A percentile compares a stretch with the other conserved stretches of the same genome.
Conservation (phyloP, 2,888 invertebrate genomes). For the Netelia melanura region DNA sequence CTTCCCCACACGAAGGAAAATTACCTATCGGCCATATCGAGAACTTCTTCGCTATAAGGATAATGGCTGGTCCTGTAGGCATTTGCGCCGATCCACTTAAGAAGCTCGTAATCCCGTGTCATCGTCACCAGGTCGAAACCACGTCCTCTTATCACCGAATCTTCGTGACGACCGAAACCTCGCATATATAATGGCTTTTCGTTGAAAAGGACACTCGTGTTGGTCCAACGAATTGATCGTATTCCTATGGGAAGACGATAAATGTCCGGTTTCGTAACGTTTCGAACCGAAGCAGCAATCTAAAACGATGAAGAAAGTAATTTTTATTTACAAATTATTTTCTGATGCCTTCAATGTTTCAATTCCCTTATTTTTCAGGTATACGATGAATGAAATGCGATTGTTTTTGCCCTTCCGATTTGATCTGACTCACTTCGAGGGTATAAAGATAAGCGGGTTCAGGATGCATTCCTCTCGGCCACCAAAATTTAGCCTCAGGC, state of each 20-base stretch:
- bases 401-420: constrained; percentile 1
- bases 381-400: neutral
- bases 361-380: constrained; percentile 14
- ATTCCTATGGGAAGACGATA: constrained; percentile 95
- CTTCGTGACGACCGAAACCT: constrained; percentile 98
- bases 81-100: constrained; percentile 98
- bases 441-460: constrained; percentile 94
- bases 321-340: neutral
- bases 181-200: constrained; percentile 94
- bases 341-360: no score
- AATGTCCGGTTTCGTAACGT: constrained; percentile 88
- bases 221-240: constrained; percentile 92
- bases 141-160: constrained; percentile 97
- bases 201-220: constrained; percentile 92
- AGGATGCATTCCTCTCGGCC: constrained; percentile 95
- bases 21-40: constrained; percentile 94
- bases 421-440: constrained; percentile 87
- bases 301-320: constrained; percentile 67
- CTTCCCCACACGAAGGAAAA: neutral
- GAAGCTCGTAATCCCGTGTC: constrained; percentile 96
- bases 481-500: constrained; percentile 93
- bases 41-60: constrained; percentile 98
- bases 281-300: constrained; percentile 78
- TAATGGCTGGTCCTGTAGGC: constrained; percentile 98
- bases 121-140: constrained; percentile 95